A percentile compares a stretch with the other conserved stretches of the same genome.
phyloP scores from a whole-genome alignment of 2,888 invertebrate species.

The Ophion obscuratus region DNA sequence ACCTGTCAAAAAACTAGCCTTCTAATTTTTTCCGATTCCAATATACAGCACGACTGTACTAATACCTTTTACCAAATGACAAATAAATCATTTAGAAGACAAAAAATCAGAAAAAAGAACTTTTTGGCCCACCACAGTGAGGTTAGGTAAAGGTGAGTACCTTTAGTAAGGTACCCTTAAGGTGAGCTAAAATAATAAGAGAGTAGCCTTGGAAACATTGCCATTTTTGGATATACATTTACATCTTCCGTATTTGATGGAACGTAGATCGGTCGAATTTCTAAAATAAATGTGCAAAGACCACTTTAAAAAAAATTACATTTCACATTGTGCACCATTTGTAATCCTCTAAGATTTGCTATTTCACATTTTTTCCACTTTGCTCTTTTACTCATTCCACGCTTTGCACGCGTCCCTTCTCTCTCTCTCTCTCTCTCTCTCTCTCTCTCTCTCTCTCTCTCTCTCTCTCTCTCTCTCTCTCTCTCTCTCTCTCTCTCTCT shows the following conservation, averaged over 20 bases:
- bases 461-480: background rate
- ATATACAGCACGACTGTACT: too few species aligned
- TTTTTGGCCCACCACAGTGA: too few species aligned
- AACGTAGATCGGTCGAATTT: background rate
- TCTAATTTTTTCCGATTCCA: too few species aligned
- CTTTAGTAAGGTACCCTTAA: too few species aligned
- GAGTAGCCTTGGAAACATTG: background rate
- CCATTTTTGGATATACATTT: background rate
- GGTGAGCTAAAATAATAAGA: background rate
- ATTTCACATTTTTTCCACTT: slow-evolving; percentile 23
- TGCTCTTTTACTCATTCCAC: slow-evolving; percentile 29
- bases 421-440: background rate
- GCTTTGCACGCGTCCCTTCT: background rate
- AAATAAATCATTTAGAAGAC: too few species aligned
- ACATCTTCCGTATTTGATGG: background rate
- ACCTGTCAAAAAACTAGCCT: too few species aligned
- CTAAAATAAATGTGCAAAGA: background rate
- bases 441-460: too few species aligned
- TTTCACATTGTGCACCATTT: background rate
- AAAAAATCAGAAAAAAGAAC: too few species aligned
- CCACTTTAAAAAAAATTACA: background rate
- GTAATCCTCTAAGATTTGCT: slow-evolving; percentile 21
- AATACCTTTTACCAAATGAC: too few species aligned
- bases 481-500: too few species aligned
- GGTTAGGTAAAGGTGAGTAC: too few species aligned